Percentiles rank a stretch among this genome's conserved stretches.
These are phyloP conservation scores for Rhagoletis zephyria DNA, from an alignment of 1,140 invertebrate species.

Conservation along the genomic window DNA sequence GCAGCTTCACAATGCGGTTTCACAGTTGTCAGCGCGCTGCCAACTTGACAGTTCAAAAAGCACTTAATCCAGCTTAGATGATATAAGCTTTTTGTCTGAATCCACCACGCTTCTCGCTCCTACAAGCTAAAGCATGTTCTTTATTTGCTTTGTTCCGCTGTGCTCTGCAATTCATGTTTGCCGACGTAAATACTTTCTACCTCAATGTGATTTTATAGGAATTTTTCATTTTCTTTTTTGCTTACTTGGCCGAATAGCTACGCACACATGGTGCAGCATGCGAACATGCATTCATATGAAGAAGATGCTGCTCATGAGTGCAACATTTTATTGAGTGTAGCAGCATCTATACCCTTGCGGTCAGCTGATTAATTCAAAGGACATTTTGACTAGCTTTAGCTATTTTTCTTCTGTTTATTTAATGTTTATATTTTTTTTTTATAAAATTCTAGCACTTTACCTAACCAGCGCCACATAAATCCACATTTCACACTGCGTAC, in stretches of 20 bases:
- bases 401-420: no score
- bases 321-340: background rate
- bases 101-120: background rate
- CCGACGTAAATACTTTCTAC: constrained; percentile 8
- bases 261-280: background rate
- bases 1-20: background rate
- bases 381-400: no score
- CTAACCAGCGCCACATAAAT: no score
- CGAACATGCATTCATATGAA: background rate
- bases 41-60: constrained; percentile 19
- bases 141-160: background rate
- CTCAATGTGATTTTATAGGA: background rate
- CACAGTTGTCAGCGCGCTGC: background rate
- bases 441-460: no score
- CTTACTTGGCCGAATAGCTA: background rate
- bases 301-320: background rate
- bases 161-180: background rate
- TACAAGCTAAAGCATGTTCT: background rate
- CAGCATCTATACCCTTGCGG: background rate
- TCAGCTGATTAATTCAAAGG: no score
- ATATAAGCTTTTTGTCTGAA: background rate
- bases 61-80: constrained; percentile 36
- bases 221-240: background rate
- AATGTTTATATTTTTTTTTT: no score
- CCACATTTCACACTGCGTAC: no score